phyloP scores from a whole-genome alignment of 1,140 invertebrate genomes.

The Gonioctena quinquepunctata region DNA sequence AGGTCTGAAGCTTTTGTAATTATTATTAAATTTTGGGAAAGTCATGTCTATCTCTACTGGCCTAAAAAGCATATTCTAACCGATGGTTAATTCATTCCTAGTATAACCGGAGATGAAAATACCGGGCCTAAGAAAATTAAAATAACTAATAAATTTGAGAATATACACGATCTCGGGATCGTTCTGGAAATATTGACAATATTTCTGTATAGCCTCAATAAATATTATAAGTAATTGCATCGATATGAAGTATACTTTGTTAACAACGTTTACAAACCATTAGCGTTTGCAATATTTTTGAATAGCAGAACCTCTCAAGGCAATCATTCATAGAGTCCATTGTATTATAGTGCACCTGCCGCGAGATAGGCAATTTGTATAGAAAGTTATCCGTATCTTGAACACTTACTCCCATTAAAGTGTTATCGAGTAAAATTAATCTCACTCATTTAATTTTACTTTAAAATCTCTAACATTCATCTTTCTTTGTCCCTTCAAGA shows the following conservation, averaged over 20 bases:
- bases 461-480: background rate
- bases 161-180: too few species aligned
- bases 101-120: too few species aligned
- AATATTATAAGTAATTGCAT: background rate
- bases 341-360: background rate
- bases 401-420: background rate
- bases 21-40: too few species aligned
- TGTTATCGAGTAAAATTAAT: background rate
- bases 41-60: too few species aligned
- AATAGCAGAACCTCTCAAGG: background rate
- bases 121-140: too few species aligned
- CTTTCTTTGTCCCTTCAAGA: background rate
- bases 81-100: too few species aligned
- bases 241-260: background rate
- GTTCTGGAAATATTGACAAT: too few species aligned
- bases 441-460: background rate
- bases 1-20: too few species aligned
- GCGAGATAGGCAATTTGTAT: background rate
- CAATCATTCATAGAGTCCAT: background rate
- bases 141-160: too few species aligned
- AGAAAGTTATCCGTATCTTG: background rate
- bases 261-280: background rate
- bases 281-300: background rate
- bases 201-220: too few species aligned
- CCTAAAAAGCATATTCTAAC: too few species aligned